Evolutionary conservation across 1,140 invertebrate genomes (phyloP), one percentile per base, ranked within the genome.

Genomic region (Bombus ignitus): DNA sequence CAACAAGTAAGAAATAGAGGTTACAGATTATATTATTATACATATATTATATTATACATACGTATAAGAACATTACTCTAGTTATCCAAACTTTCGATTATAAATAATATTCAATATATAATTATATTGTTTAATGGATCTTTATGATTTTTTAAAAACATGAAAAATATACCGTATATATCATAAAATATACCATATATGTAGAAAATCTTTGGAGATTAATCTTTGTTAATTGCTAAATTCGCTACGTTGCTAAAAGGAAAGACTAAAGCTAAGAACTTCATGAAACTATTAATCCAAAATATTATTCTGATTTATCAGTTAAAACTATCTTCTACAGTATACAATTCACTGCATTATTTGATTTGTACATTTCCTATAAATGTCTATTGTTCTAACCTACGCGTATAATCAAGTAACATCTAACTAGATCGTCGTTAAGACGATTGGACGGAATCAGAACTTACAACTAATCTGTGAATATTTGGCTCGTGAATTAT

Each of bases 31-130:
- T 62, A n/a, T 62, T n/a, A 62, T 47, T 87, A 53, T 53, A 53
- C 18, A 22, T 53, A 32, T 73, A 86, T 42, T 59, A 42, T 12
- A 53, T 6, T 37, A 66, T n/a, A 28, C 9, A 62, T 35, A 39
- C 0, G 5, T 53, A 53, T 53, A 53, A 53, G 47, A 39, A 42
- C 1, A 2, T 32, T 57, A 79, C 28, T 22, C 15, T 83, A 84
- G 77, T 77, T 37, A 44, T 73, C 39, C 47, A 65, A 85, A 89
- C 90, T 92, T 92, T 91, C 87, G 88, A 86, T 87, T 81, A 84
- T 81, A 92, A 88, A 86, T 68, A 68, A 68, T 35, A 37, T 47
- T 6, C 18, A 5, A 18, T 47, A 5, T 32, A 32, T 65, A n/a
- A n/a, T n/a, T 86, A 90, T 88, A 83, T 81, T 39, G 32, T 22